Evolutionary conservation across 1,140 invertebrate genomes (phyloP).

Genomic region (Drosophila nasuta): DNA sequence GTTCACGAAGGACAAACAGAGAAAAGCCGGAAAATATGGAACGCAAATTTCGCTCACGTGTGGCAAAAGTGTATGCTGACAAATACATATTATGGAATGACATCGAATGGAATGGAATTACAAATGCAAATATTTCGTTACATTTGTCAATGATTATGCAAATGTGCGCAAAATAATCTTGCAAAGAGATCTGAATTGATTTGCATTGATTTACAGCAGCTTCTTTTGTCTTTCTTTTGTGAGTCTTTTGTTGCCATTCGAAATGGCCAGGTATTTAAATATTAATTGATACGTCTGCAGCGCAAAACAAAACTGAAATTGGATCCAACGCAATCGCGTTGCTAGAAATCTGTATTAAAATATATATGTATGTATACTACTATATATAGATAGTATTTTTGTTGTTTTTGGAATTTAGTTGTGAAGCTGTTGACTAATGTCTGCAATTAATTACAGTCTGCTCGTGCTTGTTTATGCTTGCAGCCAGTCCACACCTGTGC

Average conservation of each 20-base stretch:
- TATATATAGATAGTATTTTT: background rate
- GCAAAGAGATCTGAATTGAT: conserved; percentile 24
- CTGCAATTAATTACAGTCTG: conserved; percentile 30
- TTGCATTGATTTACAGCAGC: conserved; percentile 19
- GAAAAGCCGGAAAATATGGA: background rate
- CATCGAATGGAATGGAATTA: conserved; percentile 10
- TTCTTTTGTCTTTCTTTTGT: background rate
- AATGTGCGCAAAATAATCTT: conserved; percentile 21
- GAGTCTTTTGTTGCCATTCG: conserved; percentile 6
- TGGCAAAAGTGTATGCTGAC: background rate
- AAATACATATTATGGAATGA: background rate
- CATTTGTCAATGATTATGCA: conserved; percentile 38
- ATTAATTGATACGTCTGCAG: conserved; percentile 19
- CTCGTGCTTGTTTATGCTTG: conserved; percentile 10
- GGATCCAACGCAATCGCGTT: background rate
- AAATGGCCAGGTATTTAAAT: conserved; percentile 24
- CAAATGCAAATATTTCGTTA: conserved; percentile 24
- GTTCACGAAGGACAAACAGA: background rate
- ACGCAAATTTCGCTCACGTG: conserved; percentile 7
- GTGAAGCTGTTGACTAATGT: conserved; percentile 33
- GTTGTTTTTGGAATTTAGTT: conserved; percentile 1
- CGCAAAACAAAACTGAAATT: background rate
- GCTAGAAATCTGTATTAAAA: too few species aligned
- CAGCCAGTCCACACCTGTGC: conserved; percentile 26
- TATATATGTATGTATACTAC: conserved; percentile 11